These are phyloP conservation scores for Drosophila funebris DNA, from an alignment of 1,140 invertebrate genomes.

Conservation along the genomic window DNA sequence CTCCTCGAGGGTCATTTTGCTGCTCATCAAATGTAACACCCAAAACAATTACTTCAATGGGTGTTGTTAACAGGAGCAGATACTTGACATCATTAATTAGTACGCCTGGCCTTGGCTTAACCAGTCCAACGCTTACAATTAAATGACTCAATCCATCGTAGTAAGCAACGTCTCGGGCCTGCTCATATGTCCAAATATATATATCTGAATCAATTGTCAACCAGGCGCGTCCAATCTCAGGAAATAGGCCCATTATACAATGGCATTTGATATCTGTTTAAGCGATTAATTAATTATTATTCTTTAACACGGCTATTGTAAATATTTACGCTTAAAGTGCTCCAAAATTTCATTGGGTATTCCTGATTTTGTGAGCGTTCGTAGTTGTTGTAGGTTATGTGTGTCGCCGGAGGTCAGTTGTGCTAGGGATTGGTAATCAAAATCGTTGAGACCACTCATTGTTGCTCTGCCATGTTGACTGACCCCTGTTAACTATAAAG, in stretches of 20 bases:
- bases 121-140: conserved; percentile 93
- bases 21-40: conserved; percentile 75
- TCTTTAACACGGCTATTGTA: background rate
- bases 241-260: conserved; percentile 97
- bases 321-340: conserved; percentile 93
- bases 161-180: conserved; percentile 95
- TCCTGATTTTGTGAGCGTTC: conserved; percentile 92
- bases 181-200: conserved; percentile 96
- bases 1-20: conserved; percentile 22
- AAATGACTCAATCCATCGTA: conserved; percentile 96
- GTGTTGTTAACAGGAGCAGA: conserved; percentile 94
- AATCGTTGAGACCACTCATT: conserved; percentile 93
- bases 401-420: conserved; percentile 87
- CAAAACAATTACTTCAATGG: conserved; percentile 95
- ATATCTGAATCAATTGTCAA: conserved; percentile 98
- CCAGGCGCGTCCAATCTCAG: conserved; percentile 98
- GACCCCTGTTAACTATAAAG: conserved; percentile 70
- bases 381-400: conserved; percentile 90
- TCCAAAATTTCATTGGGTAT: conserved; percentile 96
- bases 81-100: conserved; percentile 97
- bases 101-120: conserved; percentile 93
- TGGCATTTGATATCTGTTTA: conserved; percentile 94
- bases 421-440: conserved; percentile 93
- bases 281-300: background rate
- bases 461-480: conserved; percentile 82